Conservation (phyloP, 2,888 invertebrate genomes). For the Dicyrtoma fusca region DNA sequence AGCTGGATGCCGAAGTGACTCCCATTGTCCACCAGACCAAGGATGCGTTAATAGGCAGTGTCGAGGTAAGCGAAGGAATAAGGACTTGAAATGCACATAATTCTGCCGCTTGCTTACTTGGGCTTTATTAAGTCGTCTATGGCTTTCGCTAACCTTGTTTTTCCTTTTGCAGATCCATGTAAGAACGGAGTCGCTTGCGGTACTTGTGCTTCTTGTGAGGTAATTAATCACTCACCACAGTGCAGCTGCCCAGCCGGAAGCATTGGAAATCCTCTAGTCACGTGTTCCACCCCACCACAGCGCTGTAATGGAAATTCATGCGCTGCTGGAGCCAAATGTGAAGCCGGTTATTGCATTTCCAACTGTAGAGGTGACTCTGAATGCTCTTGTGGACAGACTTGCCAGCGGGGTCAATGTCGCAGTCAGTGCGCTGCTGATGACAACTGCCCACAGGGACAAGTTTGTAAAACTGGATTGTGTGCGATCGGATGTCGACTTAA, state of each 20-base stretch:
- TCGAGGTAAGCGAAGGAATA: constrained; percentile 72
- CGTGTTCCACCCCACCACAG: constrained; percentile 73
- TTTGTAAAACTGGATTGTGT: constrained; percentile 74
- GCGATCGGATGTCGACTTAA: constrained; percentile 78
- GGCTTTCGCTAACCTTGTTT: too few species aligned
- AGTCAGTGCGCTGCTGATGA: constrained; percentile 69
- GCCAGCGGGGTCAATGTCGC: constrained; percentile 73
- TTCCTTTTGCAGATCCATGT: constrained; percentile 74
- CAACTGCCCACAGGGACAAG: constrained; percentile 73
- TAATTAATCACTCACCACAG: constrained; percentile 72
- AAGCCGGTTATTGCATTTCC: constrained; percentile 72
- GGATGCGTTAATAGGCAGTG: constrained; percentile 83
- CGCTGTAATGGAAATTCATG: constrained; percentile 63
- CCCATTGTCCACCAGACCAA: constrained; percentile 73
- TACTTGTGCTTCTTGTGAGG: constrained; percentile 79
- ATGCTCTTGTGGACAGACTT: constrained; percentile 82
- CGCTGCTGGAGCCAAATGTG: constrained; percentile 68
- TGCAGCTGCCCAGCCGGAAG: constrained; percentile 82
- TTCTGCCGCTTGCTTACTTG: too few species aligned
- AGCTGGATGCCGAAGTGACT: constrained; percentile 83
- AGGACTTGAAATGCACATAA: too few species aligned
- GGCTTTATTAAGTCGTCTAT: too few species aligned
- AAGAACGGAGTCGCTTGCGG: constrained; percentile 75
- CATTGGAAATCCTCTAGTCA: constrained; percentile 78
- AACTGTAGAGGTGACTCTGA: constrained; percentile 70